phyloP scores from a whole-genome alignment of 2,888 invertebrate genomes.

The Sesia bembeciformis region DNA sequence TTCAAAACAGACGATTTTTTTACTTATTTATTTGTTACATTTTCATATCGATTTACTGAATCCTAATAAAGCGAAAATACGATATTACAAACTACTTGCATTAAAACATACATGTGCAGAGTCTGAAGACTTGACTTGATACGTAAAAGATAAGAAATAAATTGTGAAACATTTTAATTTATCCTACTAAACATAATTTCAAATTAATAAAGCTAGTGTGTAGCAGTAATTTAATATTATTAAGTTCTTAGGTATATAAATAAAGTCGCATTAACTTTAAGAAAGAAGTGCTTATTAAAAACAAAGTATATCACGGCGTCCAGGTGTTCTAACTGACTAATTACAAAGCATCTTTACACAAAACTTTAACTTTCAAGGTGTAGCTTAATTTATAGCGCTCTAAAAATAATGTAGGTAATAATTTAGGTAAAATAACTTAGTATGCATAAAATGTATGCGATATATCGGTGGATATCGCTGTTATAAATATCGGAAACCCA shows the following conservation, averaged over 20 bases:
- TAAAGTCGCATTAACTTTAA: not conserved
- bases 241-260: not conserved
- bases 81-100: not conserved
- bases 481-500: conserved; percentile 72
- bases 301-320: not conserved
- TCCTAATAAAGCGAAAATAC: not conserved
- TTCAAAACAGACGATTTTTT: no score
- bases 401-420: conserved; percentile 34
- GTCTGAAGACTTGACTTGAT: no score
- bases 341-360: not conserved
- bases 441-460: conserved; percentile 49
- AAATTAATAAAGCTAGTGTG: no score
- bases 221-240: no score
- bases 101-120: not conserved
- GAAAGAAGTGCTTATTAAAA: no score
- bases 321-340: not conserved
- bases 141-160: no score
- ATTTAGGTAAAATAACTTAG: conserved; percentile 42
- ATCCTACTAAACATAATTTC: no score
- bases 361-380: conserved; percentile 1
- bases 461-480: conserved; percentile 41
- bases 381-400: conserved; percentile 19
- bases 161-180: no score
- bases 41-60: not conserved
- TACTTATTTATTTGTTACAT: not conserved